Evolutionary conservation across 2,113 vertebrate species (phyloP).

Genomic region (Kryptolebias marmoratus): DNA sequence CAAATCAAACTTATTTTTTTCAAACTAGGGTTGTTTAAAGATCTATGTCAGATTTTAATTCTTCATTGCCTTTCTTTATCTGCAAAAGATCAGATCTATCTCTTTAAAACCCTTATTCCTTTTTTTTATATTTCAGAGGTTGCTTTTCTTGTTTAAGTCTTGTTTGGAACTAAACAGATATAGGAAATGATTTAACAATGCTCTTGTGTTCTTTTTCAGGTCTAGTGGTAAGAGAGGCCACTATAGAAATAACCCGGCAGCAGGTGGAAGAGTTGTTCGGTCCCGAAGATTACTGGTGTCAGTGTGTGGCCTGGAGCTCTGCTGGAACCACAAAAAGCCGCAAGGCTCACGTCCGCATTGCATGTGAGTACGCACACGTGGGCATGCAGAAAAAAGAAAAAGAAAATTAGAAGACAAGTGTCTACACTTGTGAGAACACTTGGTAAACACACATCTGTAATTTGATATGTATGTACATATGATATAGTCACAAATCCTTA

Average conservation of each 20-base stretch:
- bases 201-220: constrained; percentile 74
- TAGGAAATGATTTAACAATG: too few species aligned
- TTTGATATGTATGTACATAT: background rate
- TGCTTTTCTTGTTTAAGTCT: too few species aligned
- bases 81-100: too few species aligned
- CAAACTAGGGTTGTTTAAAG: too few species aligned
- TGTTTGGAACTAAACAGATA: too few species aligned
- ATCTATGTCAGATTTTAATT: too few species aligned
- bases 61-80: too few species aligned
- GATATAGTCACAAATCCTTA: background rate
- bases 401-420: background rate
- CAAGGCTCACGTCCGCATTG: constrained; percentile 93
- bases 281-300: constrained; percentile 95
- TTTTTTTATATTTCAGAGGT: too few species aligned
- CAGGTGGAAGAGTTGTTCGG: constrained; percentile 96
- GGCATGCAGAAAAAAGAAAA: background rate
- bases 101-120: too few species aligned
- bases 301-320: constrained; percentile 97
- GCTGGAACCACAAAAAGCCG: constrained; percentile 96
- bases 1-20: too few species aligned
- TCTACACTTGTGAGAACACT: background rate
- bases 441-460: background rate
- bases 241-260: constrained; percentile 93
- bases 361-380: constrained; percentile 85
- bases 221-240: constrained; percentile 93